Percentiles rank a stretch among this genome's conserved stretches.
Conservation (phyloP, 2,797 vertebrate genomes). For the Garrulus glandarius region DNA sequence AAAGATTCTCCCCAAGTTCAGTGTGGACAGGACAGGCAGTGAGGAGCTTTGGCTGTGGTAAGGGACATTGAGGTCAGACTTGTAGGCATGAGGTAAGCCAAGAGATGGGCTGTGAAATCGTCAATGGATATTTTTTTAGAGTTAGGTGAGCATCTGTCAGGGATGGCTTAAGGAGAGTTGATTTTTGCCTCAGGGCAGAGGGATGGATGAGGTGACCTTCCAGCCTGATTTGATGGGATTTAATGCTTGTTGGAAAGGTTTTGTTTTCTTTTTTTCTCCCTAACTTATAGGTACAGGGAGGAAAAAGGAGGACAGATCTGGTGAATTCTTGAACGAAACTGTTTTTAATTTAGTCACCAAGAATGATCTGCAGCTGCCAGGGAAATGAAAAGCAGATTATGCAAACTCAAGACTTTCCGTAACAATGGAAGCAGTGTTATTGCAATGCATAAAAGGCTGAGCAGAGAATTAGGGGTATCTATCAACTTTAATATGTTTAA, state of each 20-base stretch:
- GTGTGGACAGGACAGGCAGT: not conserved
- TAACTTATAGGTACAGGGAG: not conserved
- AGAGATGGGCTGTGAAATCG: not conserved
- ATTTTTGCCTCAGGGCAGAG: conserved; percentile 2
- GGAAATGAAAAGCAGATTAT: conserved; percentile 59
- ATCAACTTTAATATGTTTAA: conserved; percentile 62
- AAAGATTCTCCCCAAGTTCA: not conserved
- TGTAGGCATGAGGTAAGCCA: not conserved
- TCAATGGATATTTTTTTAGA: not conserved
- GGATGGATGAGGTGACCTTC: conserved; percentile 39
- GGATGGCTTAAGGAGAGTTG: not conserved
- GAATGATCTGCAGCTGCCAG: conserved; percentile 58
- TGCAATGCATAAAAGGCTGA: conserved; percentile 29
- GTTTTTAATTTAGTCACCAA: conserved; percentile 21
- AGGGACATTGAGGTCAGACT: not conserved
- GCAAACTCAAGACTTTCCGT: conserved; percentile 37
- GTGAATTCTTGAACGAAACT: conserved; percentile 15
- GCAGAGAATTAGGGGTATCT: conserved; percentile 45
- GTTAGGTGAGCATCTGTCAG: not conserved
- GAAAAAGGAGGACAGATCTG: not conserved
- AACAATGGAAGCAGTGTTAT: conserved; percentile 31
- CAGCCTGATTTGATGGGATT: not conserved
- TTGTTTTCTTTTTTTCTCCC: not conserved
- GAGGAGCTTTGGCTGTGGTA: not conserved
- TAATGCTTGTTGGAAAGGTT: conserved; percentile 8